These are phyloP conservation scores for Euphydryas editha DNA, from an alignment of 2,888 invertebrate species.

Conservation along the genomic window DNA sequence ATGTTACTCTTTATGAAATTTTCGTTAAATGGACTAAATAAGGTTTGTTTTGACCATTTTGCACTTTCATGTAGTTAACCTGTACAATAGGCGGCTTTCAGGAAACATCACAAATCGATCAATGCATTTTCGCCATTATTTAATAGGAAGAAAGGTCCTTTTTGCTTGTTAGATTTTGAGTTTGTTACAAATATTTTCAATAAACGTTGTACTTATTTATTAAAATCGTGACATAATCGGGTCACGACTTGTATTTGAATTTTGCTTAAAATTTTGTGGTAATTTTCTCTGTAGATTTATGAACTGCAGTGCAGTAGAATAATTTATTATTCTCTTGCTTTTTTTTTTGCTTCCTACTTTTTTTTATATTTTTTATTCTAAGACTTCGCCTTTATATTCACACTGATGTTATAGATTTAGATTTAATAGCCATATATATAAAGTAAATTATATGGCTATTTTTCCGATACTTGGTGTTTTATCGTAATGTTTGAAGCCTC, in stretches of 20 bases:
- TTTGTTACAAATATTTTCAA: neutral
- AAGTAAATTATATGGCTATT: too few species aligned
- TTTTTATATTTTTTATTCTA: neutral
- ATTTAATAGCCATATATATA: too few species aligned
- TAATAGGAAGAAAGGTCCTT: neutral
- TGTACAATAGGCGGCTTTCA: neutral
- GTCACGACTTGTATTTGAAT: conserved; percentile 14
- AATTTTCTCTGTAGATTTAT: neutral
- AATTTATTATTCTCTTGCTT: neutral
- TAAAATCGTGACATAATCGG: conserved; percentile 26
- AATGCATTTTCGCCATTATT: conserved; percentile 14
- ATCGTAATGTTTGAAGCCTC: too few species aligned
- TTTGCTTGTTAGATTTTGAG: conserved; percentile 6
- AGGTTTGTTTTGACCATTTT: conserved; percentile 19
- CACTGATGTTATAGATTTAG: too few species aligned
- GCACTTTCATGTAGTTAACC: conserved; percentile 16
- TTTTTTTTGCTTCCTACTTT: neutral
- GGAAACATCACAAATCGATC: conserved; percentile 4
- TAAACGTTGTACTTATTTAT: conserved; percentile 19
- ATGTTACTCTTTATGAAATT: neutral
- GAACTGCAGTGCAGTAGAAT: conserved; percentile 8
- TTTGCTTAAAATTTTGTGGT: neutral
- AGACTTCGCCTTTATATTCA: too few species aligned
- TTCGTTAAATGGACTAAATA: neutral
- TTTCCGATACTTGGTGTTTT: too few species aligned